Evolutionary conservation across 2,888 invertebrate genomes (phyloP).

Genomic region (Pandemis corylana): DNA sequence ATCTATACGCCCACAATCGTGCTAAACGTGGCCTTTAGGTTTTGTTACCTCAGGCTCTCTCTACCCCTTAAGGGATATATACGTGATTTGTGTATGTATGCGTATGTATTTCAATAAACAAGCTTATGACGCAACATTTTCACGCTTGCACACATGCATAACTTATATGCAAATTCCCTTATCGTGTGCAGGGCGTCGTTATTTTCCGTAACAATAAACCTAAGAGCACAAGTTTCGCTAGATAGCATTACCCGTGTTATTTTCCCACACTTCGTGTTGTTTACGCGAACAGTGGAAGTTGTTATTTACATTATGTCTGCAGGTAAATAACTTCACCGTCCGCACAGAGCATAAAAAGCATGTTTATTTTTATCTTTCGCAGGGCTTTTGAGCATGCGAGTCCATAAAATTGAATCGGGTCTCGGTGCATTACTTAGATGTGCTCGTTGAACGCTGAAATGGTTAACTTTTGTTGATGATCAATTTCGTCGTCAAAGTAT

Average conservation of each 20-base stretch:
- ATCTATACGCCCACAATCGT: too few species aligned
- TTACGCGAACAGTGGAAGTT: slow-evolving; percentile 21
- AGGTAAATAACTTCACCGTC: slow-evolving; percentile 30
- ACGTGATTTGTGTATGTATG: too few species aligned
- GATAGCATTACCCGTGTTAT: slow-evolving; percentile 25
- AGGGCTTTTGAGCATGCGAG: slow-evolving; percentile 26
- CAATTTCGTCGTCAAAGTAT: slow-evolving; percentile 5
- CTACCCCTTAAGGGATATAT: too few species aligned
- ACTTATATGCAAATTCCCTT: slow-evolving; percentile 17
- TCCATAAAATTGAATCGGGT: slow-evolving; percentile 51
- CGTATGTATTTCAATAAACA: too few species aligned
- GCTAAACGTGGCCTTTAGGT: too few species aligned
- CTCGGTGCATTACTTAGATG: slow-evolving; percentile 62
- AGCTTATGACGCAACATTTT: neutral
- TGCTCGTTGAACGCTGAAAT: slow-evolving; percentile 60
- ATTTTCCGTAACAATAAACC: slow-evolving; percentile 36
- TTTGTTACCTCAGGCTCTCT: too few species aligned
- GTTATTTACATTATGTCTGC: slow-evolving; percentile 36
- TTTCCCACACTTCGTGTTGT: slow-evolving; percentile 33
- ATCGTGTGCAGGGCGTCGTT: slow-evolving; percentile 16
- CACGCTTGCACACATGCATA: slow-evolving; percentile 11
- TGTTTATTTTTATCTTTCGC: slow-evolving; percentile 27
- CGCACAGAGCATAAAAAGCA: slow-evolving; percentile 23
- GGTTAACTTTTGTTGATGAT: slow-evolving; percentile 45
- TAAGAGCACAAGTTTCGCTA: slow-evolving; percentile 26